Evolutionary conservation across 2,797 vertebrate genomes (phyloP).

Genomic region (Rhinophrynus dorsalis): DNA sequence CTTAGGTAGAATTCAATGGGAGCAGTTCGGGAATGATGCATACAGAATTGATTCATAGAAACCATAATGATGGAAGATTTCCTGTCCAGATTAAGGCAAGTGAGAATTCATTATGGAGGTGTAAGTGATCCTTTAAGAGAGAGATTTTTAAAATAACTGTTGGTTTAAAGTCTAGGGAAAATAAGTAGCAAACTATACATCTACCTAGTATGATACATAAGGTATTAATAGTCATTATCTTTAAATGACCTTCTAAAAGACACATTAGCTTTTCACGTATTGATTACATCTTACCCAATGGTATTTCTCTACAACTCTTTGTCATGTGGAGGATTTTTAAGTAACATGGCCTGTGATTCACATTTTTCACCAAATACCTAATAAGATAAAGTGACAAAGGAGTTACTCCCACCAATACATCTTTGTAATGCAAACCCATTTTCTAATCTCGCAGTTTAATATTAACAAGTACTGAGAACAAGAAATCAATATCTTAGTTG

Average conservation of each 20-base stretch:
- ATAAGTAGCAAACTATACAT: neutral
- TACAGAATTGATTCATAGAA: no score
- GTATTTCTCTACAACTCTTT: slow-evolving; percentile 19
- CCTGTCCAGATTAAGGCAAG: no score
- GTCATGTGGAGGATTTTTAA: neutral
- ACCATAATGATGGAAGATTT: no score
- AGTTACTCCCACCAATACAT: neutral
- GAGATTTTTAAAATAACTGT: no score
- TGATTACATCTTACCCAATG: slow-evolving; percentile 6
- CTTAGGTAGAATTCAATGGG: no score
- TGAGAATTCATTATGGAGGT: no score
- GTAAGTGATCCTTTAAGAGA: no score
- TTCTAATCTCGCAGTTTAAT: slow-evolving; percentile 32
- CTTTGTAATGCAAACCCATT: slow-evolving; percentile 17
- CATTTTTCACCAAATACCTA: slow-evolving; percentile 11
- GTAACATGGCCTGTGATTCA: neutral
- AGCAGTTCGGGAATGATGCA: no score
- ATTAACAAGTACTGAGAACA: slow-evolving; percentile 25
- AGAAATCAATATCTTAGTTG: neutral
- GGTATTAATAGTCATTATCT: slow-evolving; percentile 23
- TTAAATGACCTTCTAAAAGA: slow-evolving; percentile 18
- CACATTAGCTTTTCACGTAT: neutral
- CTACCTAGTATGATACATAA: slow-evolving; percentile 3
- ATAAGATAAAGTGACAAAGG: slow-evolving; percentile 14
- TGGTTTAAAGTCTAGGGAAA: neutral